Conservation (phyloP, 2,113 vertebrate genomes). For the Nerophis ophidion region DNA sequence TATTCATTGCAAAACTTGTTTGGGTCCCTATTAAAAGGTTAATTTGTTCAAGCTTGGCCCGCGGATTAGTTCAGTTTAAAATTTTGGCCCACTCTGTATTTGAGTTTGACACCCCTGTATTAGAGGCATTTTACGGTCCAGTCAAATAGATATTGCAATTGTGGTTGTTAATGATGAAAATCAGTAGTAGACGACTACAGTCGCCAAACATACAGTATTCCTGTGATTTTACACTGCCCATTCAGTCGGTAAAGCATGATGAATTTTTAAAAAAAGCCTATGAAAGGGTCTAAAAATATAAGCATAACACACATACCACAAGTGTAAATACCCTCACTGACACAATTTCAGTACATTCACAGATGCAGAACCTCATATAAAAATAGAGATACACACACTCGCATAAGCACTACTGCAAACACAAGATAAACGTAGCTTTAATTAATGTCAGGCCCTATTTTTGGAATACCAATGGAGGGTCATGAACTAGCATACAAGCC, state of each 20-base stretch:
- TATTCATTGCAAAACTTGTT: no score
- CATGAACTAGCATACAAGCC: conserved; percentile 59
- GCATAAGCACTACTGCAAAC: conserved; percentile 47
- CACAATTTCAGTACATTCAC: conserved; percentile 1
- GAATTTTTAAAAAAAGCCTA: conserved; percentile 5
- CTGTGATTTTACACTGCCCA: not conserved
- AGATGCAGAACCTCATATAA: conserved; percentile 12
- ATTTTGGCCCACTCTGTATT: no score
- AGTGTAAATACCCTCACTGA: conserved; percentile 22
- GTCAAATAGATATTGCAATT: not conserved
- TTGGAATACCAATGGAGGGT: conserved; percentile 48
- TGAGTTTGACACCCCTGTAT: no score
- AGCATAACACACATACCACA: conserved; percentile 18
- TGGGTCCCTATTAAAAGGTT: no score
- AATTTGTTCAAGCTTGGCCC: no score
- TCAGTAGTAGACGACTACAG: not conserved
- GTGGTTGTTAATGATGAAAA: not conserved
- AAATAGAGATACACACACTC: conserved; percentile 24
- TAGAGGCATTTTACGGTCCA: not conserved
- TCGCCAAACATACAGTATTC: not conserved
- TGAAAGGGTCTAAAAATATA: conserved; percentile 22
- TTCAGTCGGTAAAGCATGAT: not conserved
- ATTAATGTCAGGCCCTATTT: conserved; percentile 56
- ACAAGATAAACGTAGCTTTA: conserved; percentile 54
- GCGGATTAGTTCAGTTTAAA: no score